Conservation (phyloP, 2,797 vertebrate genomes). For the Lagodon rhomboides region DNA sequence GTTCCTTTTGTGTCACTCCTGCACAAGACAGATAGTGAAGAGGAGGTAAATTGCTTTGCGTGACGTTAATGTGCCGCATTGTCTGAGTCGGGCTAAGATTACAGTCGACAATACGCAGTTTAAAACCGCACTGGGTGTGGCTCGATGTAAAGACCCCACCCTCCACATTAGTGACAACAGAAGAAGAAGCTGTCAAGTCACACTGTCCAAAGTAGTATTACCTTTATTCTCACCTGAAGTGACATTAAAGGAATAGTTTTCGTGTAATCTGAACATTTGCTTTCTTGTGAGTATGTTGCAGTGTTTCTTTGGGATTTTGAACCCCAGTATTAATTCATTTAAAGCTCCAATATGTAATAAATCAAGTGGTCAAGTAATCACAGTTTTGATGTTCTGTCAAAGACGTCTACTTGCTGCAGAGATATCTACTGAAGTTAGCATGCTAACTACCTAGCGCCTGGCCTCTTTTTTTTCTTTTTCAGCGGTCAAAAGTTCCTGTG, state of each 20-base stretch:
- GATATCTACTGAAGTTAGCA: no score
- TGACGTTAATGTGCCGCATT: conserved; percentile 5
- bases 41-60: not conserved
- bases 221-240: not conserved
- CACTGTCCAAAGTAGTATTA: not conserved
- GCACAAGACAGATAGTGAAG: not conserved
- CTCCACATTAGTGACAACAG: not conserved
- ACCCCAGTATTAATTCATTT: no score
- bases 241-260: not conserved
- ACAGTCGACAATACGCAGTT: conserved; percentile 9
- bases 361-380: no score
- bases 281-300: not conserved
- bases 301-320: not conserved
- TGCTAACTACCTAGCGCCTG: no score
- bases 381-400: no score
- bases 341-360: not conserved
- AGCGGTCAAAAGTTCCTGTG: no score
- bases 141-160: not conserved
- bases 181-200: not conserved
- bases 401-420: no score
- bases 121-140: not conserved
- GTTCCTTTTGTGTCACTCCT: not conserved
- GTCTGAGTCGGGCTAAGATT: conserved; percentile 10
- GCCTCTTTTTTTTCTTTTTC: no score
- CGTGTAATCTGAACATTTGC: not conserved